Base-by-base conservation (phyloP, 2,888 invertebrate genomes). In the Helobdella robusta region DNA sequence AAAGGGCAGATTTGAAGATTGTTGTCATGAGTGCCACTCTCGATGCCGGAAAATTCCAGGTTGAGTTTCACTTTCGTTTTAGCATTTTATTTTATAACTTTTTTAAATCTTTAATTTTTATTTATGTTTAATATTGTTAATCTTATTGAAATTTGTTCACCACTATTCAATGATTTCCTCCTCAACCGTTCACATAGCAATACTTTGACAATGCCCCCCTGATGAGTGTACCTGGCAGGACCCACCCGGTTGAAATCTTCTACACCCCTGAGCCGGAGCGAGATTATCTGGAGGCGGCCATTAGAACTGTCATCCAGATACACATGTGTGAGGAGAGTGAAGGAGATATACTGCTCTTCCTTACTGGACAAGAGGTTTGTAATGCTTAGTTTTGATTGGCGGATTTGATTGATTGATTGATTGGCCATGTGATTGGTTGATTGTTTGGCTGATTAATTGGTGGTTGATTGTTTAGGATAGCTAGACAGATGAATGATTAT, bases 1-100 rank as follows among this genome's bases (percentile, higher is more conserved):
- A 95, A 74, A 84, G 98, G 30, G 81, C 84, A 0, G 97, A 98
- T 79, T 83, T 99, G 66, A 98, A 98, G 80, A 83, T 99, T 66
- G 92, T 99, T 68, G 90, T 99, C 74, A 99, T 99, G 98, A 94
- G 94, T 68, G 98, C 98, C 0, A 99, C 98, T 0, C 82, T 99
- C 35, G 98, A 99, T 80, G 97, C 98, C 58, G 98, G 97, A 4
- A 99, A 99, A 80, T 99, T 99, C 80, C 95, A 84, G 79, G 83
- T 83, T 73, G 5, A 11, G 11, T 32, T 40, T n/a, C n/a, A n/a
- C n/a, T n/a, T n/a, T n/a, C 11, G 44, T n/a, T 40, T 15, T 40
- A 40, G 15, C 11, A 40, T 15, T 15, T n/a, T 40, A 40, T 15
- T 40, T 15, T 11, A 40, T 15, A 40, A 15, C 11, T n/a, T 40